phyloP scores from a whole-genome alignment of 1,140 invertebrate species.

The Apocrypta bakeri region DNA sequence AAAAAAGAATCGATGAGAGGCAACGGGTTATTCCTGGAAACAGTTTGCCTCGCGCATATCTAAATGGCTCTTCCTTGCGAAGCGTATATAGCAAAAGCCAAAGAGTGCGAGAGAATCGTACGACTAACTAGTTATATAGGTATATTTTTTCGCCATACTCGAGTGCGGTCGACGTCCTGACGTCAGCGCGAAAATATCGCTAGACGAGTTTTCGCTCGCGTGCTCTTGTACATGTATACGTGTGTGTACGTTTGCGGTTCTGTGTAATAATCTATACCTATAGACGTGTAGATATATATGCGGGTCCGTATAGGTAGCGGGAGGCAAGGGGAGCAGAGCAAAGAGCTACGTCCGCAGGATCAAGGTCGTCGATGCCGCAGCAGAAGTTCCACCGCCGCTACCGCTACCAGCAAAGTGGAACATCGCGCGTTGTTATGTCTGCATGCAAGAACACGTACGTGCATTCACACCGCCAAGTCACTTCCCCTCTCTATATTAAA shows the following conservation, averaged over 20 bases:
- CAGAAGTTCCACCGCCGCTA: neutral
- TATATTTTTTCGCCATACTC: neutral
- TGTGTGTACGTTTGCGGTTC: no score
- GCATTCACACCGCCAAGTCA: neutral
- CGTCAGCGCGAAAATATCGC: conserved; percentile 7
- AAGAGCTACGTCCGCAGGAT: conserved; percentile 41
- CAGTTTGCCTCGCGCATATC: neutral
- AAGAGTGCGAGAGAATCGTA: neutral
- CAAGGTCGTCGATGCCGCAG: conserved; percentile 45
- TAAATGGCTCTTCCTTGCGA: neutral
- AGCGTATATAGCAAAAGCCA: no score
- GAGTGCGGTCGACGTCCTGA: neutral
- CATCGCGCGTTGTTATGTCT: conserved; percentile 41
- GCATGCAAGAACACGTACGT: neutral
- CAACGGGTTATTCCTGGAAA: neutral
- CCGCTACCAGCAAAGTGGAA: neutral
- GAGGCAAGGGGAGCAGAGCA: neutral
- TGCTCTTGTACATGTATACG: no score
- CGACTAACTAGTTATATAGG: neutral
- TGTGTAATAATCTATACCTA: neutral
- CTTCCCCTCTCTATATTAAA: neutral
- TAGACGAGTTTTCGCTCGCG: neutral
- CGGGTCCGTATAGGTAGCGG: neutral
- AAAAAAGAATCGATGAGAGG: neutral
- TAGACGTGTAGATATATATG: neutral